Conservation (phyloP, 2,797 vertebrate genomes). For the Ceryle rudis region DNA sequence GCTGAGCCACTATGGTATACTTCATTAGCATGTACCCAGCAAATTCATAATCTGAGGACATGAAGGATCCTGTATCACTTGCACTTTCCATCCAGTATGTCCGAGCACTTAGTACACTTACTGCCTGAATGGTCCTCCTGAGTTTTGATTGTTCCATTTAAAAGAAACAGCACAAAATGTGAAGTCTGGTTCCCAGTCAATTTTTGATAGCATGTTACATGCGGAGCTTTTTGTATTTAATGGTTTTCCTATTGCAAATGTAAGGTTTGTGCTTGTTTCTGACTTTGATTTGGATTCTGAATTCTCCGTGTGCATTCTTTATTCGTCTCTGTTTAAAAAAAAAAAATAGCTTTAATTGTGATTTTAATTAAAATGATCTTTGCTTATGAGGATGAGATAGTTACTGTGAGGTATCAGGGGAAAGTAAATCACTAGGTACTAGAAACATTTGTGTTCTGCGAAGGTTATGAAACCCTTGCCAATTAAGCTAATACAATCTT, state of each 20-base stretch:
- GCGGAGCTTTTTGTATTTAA: background rate
- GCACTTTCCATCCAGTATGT: background rate
- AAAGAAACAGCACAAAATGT: background rate
- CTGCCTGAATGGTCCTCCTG: background rate
- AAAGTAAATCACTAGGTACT: background rate
- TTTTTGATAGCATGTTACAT: background rate
- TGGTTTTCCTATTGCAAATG: background rate
- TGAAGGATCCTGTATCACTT: background rate
- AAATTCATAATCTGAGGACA: no score
- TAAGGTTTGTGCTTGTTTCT: background rate
- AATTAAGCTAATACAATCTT: background rate
- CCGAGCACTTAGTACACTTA: background rate
- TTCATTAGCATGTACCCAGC: accelerated
- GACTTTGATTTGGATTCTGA: background rate
- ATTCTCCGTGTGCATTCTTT: background rate
- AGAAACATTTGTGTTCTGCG: background rate
- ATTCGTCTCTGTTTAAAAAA: background rate
- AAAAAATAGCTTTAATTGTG: background rate
- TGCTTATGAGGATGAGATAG: background rate
- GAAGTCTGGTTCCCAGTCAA: background rate
- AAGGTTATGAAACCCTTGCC: background rate
- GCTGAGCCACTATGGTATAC: accelerated
- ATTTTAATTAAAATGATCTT: background rate
- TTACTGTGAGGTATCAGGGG: background rate
- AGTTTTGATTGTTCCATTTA: background rate